phyloP scores from a whole-genome alignment of 2,797 vertebrate species.

The Poeciliopsis paucimaculata region DNA sequence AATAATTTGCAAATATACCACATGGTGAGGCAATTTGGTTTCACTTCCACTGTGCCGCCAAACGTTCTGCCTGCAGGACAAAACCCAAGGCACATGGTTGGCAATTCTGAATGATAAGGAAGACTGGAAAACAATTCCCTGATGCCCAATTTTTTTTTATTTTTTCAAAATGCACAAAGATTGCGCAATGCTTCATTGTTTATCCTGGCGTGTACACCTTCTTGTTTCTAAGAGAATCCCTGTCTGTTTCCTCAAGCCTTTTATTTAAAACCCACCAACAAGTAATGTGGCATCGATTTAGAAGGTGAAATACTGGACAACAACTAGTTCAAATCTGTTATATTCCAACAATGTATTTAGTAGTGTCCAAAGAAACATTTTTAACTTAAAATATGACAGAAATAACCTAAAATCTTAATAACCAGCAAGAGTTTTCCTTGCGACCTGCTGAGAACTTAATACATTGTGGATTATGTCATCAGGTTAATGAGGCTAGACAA shows the following conservation, averaged over 20 bases:
- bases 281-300: not conserved
- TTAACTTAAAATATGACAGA: not conserved
- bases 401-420: not conserved
- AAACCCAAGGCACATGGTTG: constrained; percentile 18
- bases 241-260: not conserved
- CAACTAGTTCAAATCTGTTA: not conserved
- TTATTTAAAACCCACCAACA: not conserved
- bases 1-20: constrained; percentile 48
- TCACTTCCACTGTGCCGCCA: constrained; percentile 43
- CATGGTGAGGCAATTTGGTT: constrained; percentile 16
- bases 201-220: not conserved
- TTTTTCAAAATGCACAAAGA: not conserved
- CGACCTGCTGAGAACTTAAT: not conserved
- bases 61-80: constrained; percentile 1
- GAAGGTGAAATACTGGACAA: not conserved
- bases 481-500: no score
- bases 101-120: not conserved
- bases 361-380: not conserved
- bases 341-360: not conserved
- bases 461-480: not conserved
- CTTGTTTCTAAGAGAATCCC: not conserved
- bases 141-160: not conserved
- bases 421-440: not conserved
- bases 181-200: not conserved
- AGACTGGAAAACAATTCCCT: not conserved